Percentiles rank a stretch among this genome's conserved stretches.
These are phyloP conservation scores for Prionailurus viverrinus DNA, from an alignment of 2,113 vertebrate genomes.

Conservation along the genomic window DNA sequence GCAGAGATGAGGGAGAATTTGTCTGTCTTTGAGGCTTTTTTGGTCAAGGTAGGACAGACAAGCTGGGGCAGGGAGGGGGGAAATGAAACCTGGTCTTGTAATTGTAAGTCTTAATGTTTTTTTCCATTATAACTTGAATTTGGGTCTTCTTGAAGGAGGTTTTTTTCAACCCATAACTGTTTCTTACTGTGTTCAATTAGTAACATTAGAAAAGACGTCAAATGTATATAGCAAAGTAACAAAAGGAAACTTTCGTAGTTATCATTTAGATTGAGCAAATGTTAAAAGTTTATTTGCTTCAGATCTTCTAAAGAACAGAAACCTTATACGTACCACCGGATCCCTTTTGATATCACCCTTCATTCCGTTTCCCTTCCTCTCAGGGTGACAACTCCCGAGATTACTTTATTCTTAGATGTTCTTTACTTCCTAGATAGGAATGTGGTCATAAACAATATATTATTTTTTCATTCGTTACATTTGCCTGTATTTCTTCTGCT, in stretches of 20 bases:
- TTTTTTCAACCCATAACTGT: background rate
- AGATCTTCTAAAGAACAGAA: background rate
- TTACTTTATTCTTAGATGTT: background rate
- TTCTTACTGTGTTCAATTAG: background rate
- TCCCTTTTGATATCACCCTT: background rate
- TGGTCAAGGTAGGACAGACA: background rate
- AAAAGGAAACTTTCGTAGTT: background rate
- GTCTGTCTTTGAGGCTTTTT: background rate
- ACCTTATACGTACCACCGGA: background rate
- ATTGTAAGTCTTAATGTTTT: background rate
- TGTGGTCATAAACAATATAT: background rate
- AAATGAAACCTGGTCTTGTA: background rate
- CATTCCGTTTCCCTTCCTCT: background rate
- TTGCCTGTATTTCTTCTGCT: background rate
- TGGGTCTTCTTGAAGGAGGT: background rate
- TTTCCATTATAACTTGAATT: background rate
- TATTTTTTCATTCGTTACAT: background rate
- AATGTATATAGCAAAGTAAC: background rate
- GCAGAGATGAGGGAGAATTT: background rate
- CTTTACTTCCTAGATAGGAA: background rate
- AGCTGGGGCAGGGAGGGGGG: background rate
- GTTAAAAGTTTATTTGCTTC: background rate
- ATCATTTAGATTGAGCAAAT: background rate
- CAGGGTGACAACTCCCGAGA: background rate
- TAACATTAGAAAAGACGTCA: conserved; percentile 5